A percentile compares a stretch with the other conserved stretches of the same genome.
These are phyloP conservation scores for Chauna torquata DNA, from an alignment of 2,113 vertebrate species.

Conservation along the genomic window DNA sequence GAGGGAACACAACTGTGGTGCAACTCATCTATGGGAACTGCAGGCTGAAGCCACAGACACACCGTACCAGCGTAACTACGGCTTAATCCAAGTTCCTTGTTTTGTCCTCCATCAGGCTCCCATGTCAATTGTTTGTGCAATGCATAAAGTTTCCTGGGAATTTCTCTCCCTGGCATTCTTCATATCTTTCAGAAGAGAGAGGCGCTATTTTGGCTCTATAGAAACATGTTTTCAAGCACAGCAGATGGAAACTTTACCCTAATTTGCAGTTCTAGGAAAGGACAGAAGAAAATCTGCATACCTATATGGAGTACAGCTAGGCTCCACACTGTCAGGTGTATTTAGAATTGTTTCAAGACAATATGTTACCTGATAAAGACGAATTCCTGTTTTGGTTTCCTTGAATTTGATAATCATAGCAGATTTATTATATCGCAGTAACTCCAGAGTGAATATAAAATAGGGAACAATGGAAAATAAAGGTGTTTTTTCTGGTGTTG, in stretches of 20 bases:
- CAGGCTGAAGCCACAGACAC: not conserved
- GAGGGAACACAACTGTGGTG: not conserved
- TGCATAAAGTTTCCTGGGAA: not conserved
- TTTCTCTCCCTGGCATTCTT: not conserved
- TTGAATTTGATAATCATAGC: not conserved
- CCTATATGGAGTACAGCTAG: not conserved
- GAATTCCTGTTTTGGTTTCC: not conserved
- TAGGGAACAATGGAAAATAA: not conserved
- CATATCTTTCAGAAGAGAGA: not conserved
- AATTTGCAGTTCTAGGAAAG: not conserved
- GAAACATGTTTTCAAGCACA: not conserved
- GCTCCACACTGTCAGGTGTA: not conserved
- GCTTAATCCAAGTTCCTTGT: not conserved
- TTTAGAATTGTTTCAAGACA: not conserved
- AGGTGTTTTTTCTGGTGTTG: too few species aligned
- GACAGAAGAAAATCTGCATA: not conserved
- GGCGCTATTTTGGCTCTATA: not conserved
- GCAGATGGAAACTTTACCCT: not conserved
- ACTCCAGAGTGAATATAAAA: not conserved
- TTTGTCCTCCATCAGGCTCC: not conserved
- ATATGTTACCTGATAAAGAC: not conserved
- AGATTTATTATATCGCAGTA: not conserved
- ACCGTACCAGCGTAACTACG: not conserved
- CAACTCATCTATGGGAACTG: not conserved
- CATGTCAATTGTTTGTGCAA: not conserved